These are phyloP conservation scores for Nycticebus coucang DNA, from an alignment of 2,113 vertebrate genomes.

Conservation along the genomic window DNA sequence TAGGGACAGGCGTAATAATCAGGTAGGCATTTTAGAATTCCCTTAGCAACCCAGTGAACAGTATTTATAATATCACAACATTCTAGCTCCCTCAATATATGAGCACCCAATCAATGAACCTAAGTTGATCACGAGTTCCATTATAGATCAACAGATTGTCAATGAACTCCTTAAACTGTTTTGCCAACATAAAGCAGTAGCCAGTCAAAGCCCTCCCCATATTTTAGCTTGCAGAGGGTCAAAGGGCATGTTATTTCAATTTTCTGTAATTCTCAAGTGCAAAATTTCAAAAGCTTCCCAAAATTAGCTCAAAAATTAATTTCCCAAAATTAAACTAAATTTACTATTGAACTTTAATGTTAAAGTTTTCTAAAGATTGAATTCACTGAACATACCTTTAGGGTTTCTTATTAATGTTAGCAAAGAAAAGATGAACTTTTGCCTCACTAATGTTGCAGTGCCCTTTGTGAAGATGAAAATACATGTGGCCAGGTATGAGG, in stretches of 20 bases:
- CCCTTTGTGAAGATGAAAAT: neutral
- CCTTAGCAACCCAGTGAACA: neutral
- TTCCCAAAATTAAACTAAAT: constrained; percentile 33
- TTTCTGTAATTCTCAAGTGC: constrained; percentile 41
- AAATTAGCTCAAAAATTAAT: neutral
- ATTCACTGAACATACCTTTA: neutral
- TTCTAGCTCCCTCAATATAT: neutral
- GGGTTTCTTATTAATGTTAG: neutral
- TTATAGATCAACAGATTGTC: neutral
- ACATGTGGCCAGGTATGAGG: neutral
- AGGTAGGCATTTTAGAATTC: neutral
- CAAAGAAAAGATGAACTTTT: constrained; percentile 5
- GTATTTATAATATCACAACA: neutral
- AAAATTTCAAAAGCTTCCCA: constrained; percentile 51
- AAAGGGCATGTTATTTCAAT: constrained; percentile 55
- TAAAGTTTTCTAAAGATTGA: neutral
- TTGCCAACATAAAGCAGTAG: constrained; percentile 43
- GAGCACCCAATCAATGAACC: neutral
- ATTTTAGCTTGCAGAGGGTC: neutral
- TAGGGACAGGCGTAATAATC: neutral
- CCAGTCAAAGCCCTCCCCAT: neutral
- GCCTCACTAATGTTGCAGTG: neutral
- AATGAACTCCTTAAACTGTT: constrained; percentile 41
- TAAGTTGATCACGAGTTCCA: neutral
- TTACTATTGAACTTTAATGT: neutral